Percentiles rank a stretch among this genome's conserved stretches.
Conservation (phyloP, 2,797 vertebrate genomes). For the Stomatorhinus walkeri region DNA sequence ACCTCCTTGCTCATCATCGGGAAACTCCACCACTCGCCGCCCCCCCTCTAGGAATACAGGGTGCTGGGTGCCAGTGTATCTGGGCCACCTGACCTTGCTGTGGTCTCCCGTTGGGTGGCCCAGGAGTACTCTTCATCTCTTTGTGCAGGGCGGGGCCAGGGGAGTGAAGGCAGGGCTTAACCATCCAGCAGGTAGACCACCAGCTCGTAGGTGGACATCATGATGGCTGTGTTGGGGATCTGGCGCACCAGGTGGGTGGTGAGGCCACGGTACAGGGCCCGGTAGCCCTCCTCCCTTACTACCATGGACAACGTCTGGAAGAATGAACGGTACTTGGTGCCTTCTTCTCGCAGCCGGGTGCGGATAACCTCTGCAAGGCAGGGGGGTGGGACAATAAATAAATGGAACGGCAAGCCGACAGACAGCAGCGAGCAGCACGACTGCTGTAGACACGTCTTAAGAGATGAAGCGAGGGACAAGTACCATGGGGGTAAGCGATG, state of each 20-base stretch:
- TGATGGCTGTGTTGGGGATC: constrained; percentile 96
- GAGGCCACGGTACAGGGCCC: constrained; percentile 87
- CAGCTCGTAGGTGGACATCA: constrained; percentile 98
- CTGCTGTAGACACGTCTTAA: background rate
- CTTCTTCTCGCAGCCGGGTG: constrained; percentile 95
- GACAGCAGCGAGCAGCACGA: background rate
- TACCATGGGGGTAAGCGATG: constrained; percentile 93
- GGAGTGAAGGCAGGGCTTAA: constrained; percentile 52
- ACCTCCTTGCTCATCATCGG: constrained; percentile 4
- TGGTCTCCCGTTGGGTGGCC: constrained; percentile 55
- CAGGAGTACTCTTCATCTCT: constrained; percentile 13
- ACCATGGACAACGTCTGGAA: constrained; percentile 86
- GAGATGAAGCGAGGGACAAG: constrained; percentile 34
- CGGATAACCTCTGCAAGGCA: constrained; percentile 81
- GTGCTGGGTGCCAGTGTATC: constrained; percentile 37
- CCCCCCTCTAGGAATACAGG: constrained; percentile 24
- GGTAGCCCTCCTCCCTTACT: constrained; percentile 86
- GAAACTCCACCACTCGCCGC: constrained; percentile 16
- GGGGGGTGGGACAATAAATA: background rate
- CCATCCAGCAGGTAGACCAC: constrained; percentile 88
- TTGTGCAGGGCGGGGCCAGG: constrained; percentile 9
- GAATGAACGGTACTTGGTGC: constrained; percentile 92
- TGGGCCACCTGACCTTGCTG: constrained; percentile 65
- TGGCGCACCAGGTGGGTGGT: constrained; percentile 93
- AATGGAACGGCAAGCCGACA: background rate